Percentiles rank a stretch among this genome's conserved stretches.
These are phyloP conservation scores for Anorthoa munda DNA, from an alignment of 2,888 invertebrate genomes.

Conservation along the genomic window DNA sequence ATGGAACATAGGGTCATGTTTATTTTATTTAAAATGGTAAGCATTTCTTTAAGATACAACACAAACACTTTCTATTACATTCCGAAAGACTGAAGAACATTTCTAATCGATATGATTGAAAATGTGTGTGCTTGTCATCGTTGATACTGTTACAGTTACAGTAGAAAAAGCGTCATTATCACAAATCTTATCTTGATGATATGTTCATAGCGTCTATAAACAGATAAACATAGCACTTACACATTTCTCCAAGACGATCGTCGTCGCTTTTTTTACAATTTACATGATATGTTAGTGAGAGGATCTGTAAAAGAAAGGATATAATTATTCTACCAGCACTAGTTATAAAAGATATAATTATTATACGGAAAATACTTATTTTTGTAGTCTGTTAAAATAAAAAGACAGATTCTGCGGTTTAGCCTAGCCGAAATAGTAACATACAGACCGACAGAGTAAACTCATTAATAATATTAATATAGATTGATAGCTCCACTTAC, in stretches of 20 bases:
- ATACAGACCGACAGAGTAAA: too few species aligned
- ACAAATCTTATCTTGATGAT: background rate
- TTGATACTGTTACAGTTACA: background rate
- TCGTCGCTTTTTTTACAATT: constrained; percentile 2
- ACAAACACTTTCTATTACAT: too few species aligned
- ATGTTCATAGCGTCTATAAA: background rate
- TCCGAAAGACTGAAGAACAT: too few species aligned
- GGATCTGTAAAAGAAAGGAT: constrained; percentile 17
- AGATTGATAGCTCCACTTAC: constrained; percentile 22
- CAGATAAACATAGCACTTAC: constrained; percentile 25
- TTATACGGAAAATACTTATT: too few species aligned
- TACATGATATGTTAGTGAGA: constrained; percentile 11
- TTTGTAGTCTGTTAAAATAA: background rate
- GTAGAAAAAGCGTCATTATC: background rate
- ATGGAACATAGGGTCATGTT: background rate
- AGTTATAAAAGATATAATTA: background rate
- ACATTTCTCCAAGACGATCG: background rate
- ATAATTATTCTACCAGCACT: background rate
- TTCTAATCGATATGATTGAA: too few species aligned
- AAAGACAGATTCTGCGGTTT: too few species aligned
- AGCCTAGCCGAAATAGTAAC: too few species aligned
- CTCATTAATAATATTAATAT: too few species aligned
- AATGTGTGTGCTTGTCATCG: too few species aligned
- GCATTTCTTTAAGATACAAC: too few species aligned
- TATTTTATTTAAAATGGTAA: too few species aligned